Evolutionary conservation across 2,113 vertebrate species (phyloP).

Genomic region (Trogon melanurus): DNA sequence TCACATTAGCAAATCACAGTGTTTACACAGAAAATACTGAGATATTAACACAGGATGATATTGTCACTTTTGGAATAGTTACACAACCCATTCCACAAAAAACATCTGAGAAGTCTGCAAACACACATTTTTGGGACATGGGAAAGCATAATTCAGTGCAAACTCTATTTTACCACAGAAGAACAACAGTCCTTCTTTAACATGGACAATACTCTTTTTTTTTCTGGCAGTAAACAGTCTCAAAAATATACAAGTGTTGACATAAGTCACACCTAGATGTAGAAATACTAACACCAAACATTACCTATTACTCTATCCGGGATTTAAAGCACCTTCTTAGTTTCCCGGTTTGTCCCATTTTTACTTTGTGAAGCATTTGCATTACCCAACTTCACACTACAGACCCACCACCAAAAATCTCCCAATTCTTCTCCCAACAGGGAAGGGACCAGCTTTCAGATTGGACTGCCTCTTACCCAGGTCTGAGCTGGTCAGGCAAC

Average conservation of each 20-base stretch:
- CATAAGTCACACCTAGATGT: background rate
- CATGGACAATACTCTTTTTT: background rate
- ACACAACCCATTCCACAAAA: background rate
- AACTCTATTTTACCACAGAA: background rate
- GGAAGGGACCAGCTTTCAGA: background rate
- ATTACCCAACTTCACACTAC: background rate
- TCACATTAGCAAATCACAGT: background rate
- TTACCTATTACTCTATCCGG: background rate
- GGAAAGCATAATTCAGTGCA: background rate
- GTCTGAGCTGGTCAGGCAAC: background rate
- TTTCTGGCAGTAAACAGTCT: background rate
- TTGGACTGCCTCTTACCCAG: background rate
- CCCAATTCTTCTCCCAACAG: background rate
- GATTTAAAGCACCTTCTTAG: background rate
- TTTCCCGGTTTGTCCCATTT: background rate
- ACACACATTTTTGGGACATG: background rate
- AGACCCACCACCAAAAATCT: background rate
- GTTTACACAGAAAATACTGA: slow-evolving; percentile 24
- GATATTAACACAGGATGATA: slow-evolving; percentile 1
- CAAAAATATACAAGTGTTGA: background rate
- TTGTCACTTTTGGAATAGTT: slow-evolving; percentile 25
- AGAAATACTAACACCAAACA: background rate
- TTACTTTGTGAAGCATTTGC: background rate
- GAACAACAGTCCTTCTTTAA: background rate
- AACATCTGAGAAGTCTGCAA: background rate